phyloP scores from a whole-genome alignment of 2,113 vertebrate genomes.

The Tonatia bakeri region DNA sequence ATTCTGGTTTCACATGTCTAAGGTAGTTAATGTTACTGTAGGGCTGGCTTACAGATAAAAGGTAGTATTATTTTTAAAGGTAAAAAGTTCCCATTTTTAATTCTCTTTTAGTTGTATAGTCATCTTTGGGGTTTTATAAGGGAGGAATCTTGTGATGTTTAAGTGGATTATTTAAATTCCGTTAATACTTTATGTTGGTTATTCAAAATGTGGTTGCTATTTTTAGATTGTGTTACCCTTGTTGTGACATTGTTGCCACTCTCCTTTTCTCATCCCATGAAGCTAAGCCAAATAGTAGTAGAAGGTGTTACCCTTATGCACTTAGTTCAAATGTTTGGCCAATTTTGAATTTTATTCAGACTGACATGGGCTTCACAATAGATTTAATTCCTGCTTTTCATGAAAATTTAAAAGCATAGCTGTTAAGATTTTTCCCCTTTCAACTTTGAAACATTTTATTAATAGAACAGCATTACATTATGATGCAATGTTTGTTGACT shows the following conservation, averaged over 20 bases:
- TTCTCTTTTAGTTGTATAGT: background rate
- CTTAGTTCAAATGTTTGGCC: constrained; percentile 17
- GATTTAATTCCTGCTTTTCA: constrained; percentile 35
- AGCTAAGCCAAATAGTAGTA: background rate
- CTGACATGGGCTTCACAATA: background rate
- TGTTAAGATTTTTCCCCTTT: background rate
- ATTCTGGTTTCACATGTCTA: background rate
- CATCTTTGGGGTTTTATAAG: background rate
- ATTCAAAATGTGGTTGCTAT: background rate
- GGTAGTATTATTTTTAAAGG: background rate
- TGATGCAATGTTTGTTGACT: constrained; percentile 12
- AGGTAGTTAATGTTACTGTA: background rate
- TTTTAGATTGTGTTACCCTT: background rate
- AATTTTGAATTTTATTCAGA: constrained; percentile 23
- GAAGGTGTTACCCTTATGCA: background rate
- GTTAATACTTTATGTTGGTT: background rate
- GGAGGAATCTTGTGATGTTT: background rate
- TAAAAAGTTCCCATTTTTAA: background rate
- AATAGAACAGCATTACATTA: background rate
- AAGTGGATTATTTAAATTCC: background rate
- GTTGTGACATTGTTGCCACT: background rate
- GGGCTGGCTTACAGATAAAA: background rate
- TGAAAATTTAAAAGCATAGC: constrained; percentile 39
- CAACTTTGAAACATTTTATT: background rate
- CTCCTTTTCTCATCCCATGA: background rate